Conservation (phyloP, 2,797 vertebrate species). For the Anisognathus igniventris region DNA sequence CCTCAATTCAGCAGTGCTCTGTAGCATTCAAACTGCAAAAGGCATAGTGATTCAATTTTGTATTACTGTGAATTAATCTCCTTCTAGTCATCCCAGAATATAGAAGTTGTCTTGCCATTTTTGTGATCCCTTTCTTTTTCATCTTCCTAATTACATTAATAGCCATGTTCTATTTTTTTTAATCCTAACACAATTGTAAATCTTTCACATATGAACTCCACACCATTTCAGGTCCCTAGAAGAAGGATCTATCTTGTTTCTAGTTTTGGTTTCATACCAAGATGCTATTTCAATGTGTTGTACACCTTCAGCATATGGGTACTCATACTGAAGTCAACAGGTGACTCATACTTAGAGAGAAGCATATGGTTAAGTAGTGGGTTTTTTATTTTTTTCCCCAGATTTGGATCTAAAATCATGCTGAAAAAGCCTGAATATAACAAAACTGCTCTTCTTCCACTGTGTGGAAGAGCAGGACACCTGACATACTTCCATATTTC, state of each 20-base stretch:
- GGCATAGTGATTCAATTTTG: background rate
- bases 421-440: background rate
- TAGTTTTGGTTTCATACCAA: background rate
- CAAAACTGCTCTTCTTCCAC: background rate
- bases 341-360: conserved; percentile 16
- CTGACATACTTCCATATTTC: background rate
- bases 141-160: background rate
- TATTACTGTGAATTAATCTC: background rate
- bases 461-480: background rate
- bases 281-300: background rate
- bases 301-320: conserved; percentile 1
- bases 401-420: background rate
- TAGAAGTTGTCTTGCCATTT: background rate
- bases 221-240: background rate
- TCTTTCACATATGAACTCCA: background rate
- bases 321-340: conserved; percentile 21
- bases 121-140: background rate
- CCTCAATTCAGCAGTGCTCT: background rate
- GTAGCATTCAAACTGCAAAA: background rate
- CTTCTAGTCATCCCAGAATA: background rate
- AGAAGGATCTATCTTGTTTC: background rate
- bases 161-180: background rate
- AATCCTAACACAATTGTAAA: background rate
- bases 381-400: fast-evolving
- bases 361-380: background rate